Conservation (phyloP, 2,113 vertebrate genomes). For the Odobenus rosmarus region DNA sequence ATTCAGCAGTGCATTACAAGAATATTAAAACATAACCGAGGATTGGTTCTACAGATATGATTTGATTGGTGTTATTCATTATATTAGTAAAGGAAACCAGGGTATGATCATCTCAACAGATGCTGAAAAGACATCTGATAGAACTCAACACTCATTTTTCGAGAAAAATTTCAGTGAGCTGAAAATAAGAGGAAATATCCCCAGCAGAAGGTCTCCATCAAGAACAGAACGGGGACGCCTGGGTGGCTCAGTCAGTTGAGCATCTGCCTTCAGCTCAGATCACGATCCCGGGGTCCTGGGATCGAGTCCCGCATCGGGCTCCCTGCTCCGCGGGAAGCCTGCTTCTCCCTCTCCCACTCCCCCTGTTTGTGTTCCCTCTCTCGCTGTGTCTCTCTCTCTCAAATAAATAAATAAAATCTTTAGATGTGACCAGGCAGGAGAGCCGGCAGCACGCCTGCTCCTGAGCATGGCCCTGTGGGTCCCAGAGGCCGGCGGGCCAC, state of each 20-base stretch:
- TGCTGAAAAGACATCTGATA: background rate
- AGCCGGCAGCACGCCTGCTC: background rate
- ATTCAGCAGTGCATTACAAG: background rate
- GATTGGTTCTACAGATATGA: fast-evolving
- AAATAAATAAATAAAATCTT: no score
- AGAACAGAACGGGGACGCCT: background rate
- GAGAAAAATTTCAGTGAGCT: background rate
- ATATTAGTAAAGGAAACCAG: background rate
- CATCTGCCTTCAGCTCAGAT: no score
- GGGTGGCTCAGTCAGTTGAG: no score
- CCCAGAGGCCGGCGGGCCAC: fast-evolving
- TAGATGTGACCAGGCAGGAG: background rate
- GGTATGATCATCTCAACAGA: fast-evolving
- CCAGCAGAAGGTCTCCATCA: background rate
- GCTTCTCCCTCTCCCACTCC: no score
- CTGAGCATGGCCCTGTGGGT: background rate
- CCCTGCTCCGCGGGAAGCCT: no score
- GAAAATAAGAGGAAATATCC: background rate
- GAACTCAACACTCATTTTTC: background rate
- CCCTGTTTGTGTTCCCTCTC: no score
- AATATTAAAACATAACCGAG: fast-evolving
- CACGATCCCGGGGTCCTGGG: no score
- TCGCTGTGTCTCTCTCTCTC: no score
- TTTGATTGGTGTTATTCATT: background rate
- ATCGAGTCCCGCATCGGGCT: no score